These are phyloP conservation scores for Drosophila tropicalis DNA, from an alignment of 1,140 invertebrate genomes.

Conservation along the genomic window DNA sequence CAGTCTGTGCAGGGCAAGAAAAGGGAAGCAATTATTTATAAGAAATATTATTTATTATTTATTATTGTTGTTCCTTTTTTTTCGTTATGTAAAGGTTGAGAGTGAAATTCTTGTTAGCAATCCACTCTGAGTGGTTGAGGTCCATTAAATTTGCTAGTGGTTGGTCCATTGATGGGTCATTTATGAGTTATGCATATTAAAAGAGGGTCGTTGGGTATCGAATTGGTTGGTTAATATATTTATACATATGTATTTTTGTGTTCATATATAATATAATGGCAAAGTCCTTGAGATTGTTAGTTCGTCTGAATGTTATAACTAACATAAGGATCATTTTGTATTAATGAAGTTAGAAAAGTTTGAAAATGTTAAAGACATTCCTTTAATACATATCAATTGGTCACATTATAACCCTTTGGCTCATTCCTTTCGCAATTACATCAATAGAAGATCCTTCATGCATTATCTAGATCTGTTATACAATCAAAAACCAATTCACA, in stretches of 20 bases:
- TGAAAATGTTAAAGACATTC: too few relatives aligned
- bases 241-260: conserved; percentile 24
- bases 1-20: too few relatives aligned
- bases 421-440: too few relatives aligned
- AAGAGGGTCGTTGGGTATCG: conserved; percentile 41
- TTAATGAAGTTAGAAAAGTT: too few relatives aligned
- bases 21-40: conserved; percentile 82
- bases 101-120: conserved; percentile 29
- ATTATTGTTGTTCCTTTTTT: conserved; percentile 54
- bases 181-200: conserved; percentile 73
- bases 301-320: background rate
- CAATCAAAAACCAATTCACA: background rate
- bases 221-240: conserved; percentile 36
- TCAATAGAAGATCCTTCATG: too few relatives aligned
- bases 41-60: conserved; percentile 83
- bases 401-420: too few relatives aligned
- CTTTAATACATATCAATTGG: too few relatives aligned
- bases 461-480: too few relatives aligned
- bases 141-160: conserved; percentile 62
- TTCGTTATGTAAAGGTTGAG: conserved; percentile 31
- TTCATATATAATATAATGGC: background rate
- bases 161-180: conserved; percentile 42
- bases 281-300: background rate
- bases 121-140: conserved; percentile 53
- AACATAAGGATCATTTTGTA: background rate